Evolutionary conservation across 2,888 invertebrate genomes (phyloP), one percentile per base, ranked within the genome.

Genomic region (Antitype chi): DNA sequence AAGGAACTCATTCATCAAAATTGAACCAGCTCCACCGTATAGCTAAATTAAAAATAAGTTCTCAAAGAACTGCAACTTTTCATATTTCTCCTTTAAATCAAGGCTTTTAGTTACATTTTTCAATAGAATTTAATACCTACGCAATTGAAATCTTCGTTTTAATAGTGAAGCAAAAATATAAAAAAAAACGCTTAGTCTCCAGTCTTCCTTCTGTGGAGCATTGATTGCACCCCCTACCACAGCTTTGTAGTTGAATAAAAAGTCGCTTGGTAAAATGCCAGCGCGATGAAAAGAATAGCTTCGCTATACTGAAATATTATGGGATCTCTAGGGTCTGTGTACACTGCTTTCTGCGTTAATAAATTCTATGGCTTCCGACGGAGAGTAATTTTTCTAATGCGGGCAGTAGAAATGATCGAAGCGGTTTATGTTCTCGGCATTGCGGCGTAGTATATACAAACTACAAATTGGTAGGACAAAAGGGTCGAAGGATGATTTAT

Each of bases 241-340:
- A 90, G 92, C 92, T 93, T 92, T 94, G 93, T 94, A 93, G 92
- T 94, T 93, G 91, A 93, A 94, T 95, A 95, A 95, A 95, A 95
- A 94, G 92, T 90, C 92, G 91, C 91, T 95, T 96, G 96, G 95
- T 95, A 94, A 92, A 94, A 95, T 95, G 95, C 95, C 95, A 96
- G 92, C 86, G 85, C 90, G 91, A 92, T 94, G 94, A 93, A 95
- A 95, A 95, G 94, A 95, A 95, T 94, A 91, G 91, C 90, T 91
- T 88, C 82, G 89, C 89, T 92, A 91, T 93, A 92, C 86, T 80
- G 91, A 94, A 93, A 94, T 94, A 94, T 94, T 92, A 93, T 92
- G 90, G 90, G 86, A 91, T 87, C 89, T 90, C 88, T 91, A 89
- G 89, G 90, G 88, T 89, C 85, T 84, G 89, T 74, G 89, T 88